phyloP scores from a whole-genome alignment of 2,888 invertebrate species.

The Falcaria lacertinaria region DNA sequence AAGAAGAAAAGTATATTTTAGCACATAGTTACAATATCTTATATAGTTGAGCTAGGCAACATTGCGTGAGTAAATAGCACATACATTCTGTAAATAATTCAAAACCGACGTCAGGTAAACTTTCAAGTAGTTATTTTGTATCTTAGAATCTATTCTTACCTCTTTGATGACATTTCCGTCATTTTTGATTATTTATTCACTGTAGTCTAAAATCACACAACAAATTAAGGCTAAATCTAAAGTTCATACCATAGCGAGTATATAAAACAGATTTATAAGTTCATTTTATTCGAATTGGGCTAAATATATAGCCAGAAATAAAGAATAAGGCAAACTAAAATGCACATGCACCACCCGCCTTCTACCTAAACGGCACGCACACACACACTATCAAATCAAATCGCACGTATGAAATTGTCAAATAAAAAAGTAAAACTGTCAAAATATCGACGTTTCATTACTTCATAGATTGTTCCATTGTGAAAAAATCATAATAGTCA shows the following conservation, averaged over 20 bases:
- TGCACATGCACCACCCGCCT: constrained; percentile 28
- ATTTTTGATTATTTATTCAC: constrained; percentile 49
- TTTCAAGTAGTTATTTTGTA: neutral
- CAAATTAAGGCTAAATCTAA: constrained; percentile 31
- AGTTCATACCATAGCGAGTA: constrained; percentile 37
- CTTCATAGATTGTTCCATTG: too few relatives aligned
- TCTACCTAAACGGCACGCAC: constrained; percentile 21
- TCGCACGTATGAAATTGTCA: too few relatives aligned
- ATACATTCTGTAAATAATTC: neutral
- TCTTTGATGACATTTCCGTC: constrained; percentile 75
- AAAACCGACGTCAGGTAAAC: constrained; percentile 5
- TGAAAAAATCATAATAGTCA: too few relatives aligned
- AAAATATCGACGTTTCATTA: too few relatives aligned
- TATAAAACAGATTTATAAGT: constrained; percentile 15
- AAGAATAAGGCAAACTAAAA: constrained; percentile 20
- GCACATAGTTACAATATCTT: too few relatives aligned
- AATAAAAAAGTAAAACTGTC: too few relatives aligned
- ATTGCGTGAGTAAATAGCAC: neutral
- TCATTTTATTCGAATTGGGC: constrained; percentile 21
- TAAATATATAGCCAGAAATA: constrained; percentile 12
- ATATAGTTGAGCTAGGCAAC: constrained; percentile 1
- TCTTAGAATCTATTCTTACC: constrained; percentile 43
- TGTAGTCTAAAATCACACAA: constrained; percentile 27
- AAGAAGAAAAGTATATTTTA: too few relatives aligned
- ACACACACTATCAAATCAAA: too few relatives aligned